These are phyloP conservation scores for Propsilocerus akamusi DNA, from an alignment of 1,140 invertebrate genomes.

Conservation along the genomic window DNA sequence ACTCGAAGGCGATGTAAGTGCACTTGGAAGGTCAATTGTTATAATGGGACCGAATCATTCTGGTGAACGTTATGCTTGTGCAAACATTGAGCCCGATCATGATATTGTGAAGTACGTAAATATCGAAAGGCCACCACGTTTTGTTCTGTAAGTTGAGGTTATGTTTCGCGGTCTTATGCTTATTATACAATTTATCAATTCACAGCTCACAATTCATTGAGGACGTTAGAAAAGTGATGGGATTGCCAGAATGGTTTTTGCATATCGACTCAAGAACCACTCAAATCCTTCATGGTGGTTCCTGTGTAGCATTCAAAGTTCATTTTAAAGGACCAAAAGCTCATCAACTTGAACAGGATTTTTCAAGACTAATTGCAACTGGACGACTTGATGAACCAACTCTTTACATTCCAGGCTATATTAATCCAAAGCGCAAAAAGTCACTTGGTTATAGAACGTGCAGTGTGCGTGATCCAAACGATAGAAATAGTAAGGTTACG, in stretches of 20 bases:
- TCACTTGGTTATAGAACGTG: constrained; percentile 53
- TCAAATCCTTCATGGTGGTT: constrained; percentile 50
- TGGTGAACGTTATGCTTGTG: constrained; percentile 61
- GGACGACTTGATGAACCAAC: constrained; percentile 53
- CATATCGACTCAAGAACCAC: constrained; percentile 67
- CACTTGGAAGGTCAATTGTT: constrained; percentile 70
- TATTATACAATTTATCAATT: constrained; percentile 1
- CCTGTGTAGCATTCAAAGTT: constrained; percentile 72
- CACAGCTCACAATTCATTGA: constrained; percentile 64
- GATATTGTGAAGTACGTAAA: constrained; percentile 83
- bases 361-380: constrained; percentile 48
- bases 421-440: constrained; percentile 45
- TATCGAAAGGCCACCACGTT: constrained; percentile 67
- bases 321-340: constrained; percentile 74
- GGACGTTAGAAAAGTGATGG: constrained; percentile 62
- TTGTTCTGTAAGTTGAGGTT: constrained; percentile 72
- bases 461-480: constrained; percentile 47
- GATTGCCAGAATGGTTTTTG: constrained; percentile 77
- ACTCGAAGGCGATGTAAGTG: constrained; percentile 51
- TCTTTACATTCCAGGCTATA: constrained; percentile 58
- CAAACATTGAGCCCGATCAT: constrained; percentile 78
- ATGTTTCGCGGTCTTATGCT: no score
- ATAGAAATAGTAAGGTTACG: constrained; percentile 30
- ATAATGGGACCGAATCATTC: constrained; percentile 58
- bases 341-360: constrained; percentile 44